Evolutionary conservation across 2,113 vertebrate species (phyloP).

Genomic region (Ictalurus punctatus): DNA sequence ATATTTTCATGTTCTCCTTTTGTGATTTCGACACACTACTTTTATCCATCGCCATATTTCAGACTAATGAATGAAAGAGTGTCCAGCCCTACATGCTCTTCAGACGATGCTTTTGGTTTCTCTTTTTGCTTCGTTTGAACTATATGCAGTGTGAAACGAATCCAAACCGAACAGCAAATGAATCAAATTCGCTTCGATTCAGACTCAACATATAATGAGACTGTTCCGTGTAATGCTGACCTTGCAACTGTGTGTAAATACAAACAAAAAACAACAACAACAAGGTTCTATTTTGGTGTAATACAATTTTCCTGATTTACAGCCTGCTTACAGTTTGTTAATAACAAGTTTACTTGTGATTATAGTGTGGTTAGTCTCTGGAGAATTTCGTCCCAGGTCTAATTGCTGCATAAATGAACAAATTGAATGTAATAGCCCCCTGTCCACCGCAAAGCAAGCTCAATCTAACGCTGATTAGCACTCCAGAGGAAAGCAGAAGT

Average conservation of each 20-base stretch:
- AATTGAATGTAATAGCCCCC: slow-evolving; percentile 17
- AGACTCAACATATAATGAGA: background rate
- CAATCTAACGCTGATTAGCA: background rate
- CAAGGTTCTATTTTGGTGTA: background rate
- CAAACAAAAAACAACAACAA: background rate
- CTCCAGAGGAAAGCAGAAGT: background rate
- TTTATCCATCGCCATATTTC: background rate
- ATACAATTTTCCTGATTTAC: background rate
- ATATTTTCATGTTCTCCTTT: background rate
- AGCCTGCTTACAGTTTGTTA: slow-evolving; percentile 2
- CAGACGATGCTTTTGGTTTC: background rate
- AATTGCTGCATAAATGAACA: slow-evolving; percentile 28
- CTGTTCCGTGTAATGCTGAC: background rate
- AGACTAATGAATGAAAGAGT: background rate
- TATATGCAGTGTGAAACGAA: background rate
- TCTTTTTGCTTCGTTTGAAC: too few relatives aligned
- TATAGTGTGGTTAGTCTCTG: background rate
- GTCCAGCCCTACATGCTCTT: background rate
- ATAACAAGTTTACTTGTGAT: background rate
- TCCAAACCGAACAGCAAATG: background rate
- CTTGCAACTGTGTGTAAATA: background rate
- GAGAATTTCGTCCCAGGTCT: background rate
- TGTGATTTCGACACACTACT: background rate
- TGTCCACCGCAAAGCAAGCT: background rate
- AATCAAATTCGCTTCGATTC: background rate